phyloP scores from a whole-genome alignment of 2,797 vertebrate genomes.

The Bothrops alternatus region DNA sequence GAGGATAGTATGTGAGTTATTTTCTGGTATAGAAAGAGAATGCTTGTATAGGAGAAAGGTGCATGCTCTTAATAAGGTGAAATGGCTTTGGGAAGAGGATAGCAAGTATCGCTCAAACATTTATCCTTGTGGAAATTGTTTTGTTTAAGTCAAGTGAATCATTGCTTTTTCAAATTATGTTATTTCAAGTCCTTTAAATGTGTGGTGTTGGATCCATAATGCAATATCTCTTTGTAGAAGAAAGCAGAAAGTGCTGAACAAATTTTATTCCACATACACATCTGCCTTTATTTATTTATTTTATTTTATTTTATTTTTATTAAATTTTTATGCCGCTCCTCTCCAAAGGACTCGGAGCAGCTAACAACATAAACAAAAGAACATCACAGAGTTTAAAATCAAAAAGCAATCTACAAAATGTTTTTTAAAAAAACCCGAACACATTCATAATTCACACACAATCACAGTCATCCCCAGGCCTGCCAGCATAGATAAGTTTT shows the following conservation, averaged over 20 bases:
- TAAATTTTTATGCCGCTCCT: too few species aligned
- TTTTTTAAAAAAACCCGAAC: too few species aligned
- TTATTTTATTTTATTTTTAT: too few species aligned
- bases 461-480: too few species aligned
- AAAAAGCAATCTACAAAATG: too few species aligned
- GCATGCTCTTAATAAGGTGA: neutral
- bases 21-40: neutral
- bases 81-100: neutral
- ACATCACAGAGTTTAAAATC: too few species aligned
- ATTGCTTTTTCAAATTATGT: neutral
- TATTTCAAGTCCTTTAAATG: neutral
- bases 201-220: neutral
- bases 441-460: too few species aligned
- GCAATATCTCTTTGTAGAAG: neutral
- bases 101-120: neutral
- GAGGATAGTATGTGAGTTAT: neutral
- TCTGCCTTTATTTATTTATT: too few species aligned
- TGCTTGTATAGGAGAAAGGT: neutral
- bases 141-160: neutral
- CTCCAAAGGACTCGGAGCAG: too few species aligned
- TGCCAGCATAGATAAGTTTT: too few species aligned
- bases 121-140: neutral
- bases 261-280: neutral
- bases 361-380: too few species aligned
- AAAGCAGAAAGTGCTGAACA: neutral